These are phyloP conservation scores for Eubasilissa splendida DNA, from an alignment of 2,888 invertebrate genomes.

Conservation along the genomic window DNA sequence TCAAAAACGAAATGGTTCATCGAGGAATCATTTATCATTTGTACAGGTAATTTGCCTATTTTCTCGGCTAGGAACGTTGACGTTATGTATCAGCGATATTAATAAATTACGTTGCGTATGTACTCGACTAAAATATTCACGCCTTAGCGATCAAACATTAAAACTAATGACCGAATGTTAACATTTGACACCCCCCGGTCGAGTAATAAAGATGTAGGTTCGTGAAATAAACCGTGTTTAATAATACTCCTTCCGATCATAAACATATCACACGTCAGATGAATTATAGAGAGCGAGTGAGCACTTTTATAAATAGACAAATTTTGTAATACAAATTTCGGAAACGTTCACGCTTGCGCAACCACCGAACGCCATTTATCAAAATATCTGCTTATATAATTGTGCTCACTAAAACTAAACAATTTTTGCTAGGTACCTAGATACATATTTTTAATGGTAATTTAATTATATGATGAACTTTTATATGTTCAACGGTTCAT, in stretches of 20 bases:
- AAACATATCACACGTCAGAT: constrained; percentile 53
- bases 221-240: constrained; percentile 43
- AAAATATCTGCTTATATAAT: not conserved
- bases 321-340: not conserved
- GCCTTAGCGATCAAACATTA: constrained; percentile 36
- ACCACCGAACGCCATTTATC: constrained; percentile 10
- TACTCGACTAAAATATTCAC: constrained; percentile 23
- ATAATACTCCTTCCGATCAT: constrained; percentile 51
- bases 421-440: no score
- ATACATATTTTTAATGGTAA: no score
- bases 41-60: not conserved
- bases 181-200: constrained; percentile 39
- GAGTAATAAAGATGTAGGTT: constrained; percentile 46
- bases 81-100: constrained; percentile 22
- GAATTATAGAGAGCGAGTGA: constrained; percentile 47
- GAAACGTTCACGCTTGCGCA: constrained; percentile 37
- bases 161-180: constrained; percentile 38
- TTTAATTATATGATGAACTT: no score
- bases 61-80: constrained; percentile 12
- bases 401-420: no score
- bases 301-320: not conserved
- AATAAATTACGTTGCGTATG: constrained; percentile 8
- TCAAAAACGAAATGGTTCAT: no score
- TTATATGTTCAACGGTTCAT: no score
- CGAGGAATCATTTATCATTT: no score